Evolutionary conservation across 2,113 vertebrate species (phyloP).

Genomic region (Oenanthe melanoleuca): DNA sequence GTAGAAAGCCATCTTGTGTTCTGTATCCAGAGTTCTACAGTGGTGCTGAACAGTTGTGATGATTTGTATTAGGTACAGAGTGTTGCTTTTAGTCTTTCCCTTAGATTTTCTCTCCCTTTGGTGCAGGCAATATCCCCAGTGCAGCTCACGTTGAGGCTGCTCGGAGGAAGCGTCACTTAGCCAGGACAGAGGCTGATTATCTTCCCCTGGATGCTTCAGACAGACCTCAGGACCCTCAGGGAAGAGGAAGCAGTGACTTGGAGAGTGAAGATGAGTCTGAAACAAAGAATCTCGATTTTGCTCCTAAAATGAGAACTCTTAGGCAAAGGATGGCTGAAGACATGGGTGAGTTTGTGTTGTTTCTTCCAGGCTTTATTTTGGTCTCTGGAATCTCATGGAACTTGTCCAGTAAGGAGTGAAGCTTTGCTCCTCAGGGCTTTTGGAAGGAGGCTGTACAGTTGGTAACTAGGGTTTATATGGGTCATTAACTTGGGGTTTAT

Average conservation of each 20-base stretch:
- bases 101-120: conserved; percentile 4
- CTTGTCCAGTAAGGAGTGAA: not conserved
- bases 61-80: not conserved
- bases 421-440: not conserved
- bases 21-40: not conserved
- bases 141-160: conserved; percentile 76
- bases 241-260: conserved; percentile 50
- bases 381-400: not conserved
- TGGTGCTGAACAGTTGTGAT: not conserved
- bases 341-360: conserved; percentile 75
- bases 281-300: conserved; percentile 81
- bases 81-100: not conserved
- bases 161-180: conserved; percentile 73
- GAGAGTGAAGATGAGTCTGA: conserved; percentile 81
- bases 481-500: not conserved
- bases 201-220: conserved; percentile 76
- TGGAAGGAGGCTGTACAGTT: not conserved
- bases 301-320: conserved; percentile 79
- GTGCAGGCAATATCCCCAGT: conserved; percentile 78
- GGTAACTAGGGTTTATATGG: not conserved
- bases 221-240: conserved; percentile 13
- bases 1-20: not conserved
- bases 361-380: not conserved
- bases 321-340: conserved; percentile 85
- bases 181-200: conserved; percentile 78